Evolutionary conservation across 30 jellyfish, hydroid and myxozoan genomes (phyloP).

Genomic region (Cassiopea andromeda): DNA sequence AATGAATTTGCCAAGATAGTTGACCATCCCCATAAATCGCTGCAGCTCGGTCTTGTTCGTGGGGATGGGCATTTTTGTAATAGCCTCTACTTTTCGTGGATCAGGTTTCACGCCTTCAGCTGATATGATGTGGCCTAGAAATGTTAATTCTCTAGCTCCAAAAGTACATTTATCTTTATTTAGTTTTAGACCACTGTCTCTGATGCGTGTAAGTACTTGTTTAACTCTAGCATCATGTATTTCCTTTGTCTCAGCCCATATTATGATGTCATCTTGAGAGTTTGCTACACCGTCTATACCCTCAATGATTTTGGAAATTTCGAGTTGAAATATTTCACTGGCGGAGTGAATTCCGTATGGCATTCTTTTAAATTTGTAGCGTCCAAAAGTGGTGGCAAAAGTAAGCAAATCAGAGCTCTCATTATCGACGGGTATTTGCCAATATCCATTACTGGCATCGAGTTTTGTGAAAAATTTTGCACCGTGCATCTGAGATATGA

Average conservation of each 20-base stretch:
- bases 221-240: slow-evolving; percentile 24
- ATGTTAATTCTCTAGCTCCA: slow-evolving; percentile 47
- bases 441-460: slow-evolving; percentile 45
- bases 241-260: slow-evolving; percentile 25
- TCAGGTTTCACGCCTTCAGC: slow-evolving; percentile 66
- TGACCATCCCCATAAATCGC: slow-evolving; percentile 35
- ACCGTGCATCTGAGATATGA: slow-evolving; percentile 20
- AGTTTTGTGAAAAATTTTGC: slow-evolving; percentile 27
- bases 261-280: slow-evolving; percentile 41
- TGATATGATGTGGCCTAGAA: slow-evolving; percentile 52
- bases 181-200: slow-evolving; percentile 17
- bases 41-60: slow-evolving; percentile 15
- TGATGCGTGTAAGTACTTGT: slow-evolving; percentile 2
- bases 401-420: slow-evolving; percentile 35
- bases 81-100: slow-evolving; percentile 45
- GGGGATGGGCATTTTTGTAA: slow-evolving; percentile 12
- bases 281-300: slow-evolving; percentile 25
- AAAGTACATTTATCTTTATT: slow-evolving; percentile 44
- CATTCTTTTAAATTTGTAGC: slow-evolving; percentile 15
- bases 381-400: slow-evolving; percentile 42
- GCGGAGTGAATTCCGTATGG: slow-evolving; percentile 49
- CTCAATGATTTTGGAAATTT: neutral
- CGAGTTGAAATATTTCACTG: slow-evolving; percentile 32
- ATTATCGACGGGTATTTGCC: slow-evolving; percentile 4
- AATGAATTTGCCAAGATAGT: slow-evolving; percentile 22